Evolutionary conservation across 2,888 invertebrate species (phyloP).

Genomic region (Synergus umbraculus): DNA sequence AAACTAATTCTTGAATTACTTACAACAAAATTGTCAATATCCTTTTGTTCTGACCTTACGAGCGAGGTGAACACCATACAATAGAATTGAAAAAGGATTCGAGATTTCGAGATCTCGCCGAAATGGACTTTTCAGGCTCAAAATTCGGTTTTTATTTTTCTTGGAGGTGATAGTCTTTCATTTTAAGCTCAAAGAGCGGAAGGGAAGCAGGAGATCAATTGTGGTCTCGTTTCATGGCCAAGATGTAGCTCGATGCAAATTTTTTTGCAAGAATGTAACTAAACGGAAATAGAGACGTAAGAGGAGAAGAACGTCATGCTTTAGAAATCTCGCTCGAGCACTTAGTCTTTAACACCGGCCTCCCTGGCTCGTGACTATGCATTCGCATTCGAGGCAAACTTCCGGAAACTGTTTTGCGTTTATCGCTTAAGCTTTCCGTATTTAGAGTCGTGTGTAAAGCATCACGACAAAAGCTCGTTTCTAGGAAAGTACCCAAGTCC

Average conservation of each 20-base stretch:
- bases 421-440: constrained; percentile 12
- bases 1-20: too few species aligned
- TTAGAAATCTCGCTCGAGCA: constrained; percentile 32
- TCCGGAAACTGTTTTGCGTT: constrained; percentile 30
- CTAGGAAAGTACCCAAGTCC: constrained; percentile 13
- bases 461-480: neutral
- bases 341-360: constrained; percentile 7
- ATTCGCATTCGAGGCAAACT: constrained; percentile 33
- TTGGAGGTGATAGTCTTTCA: neutral
- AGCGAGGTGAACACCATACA: too few species aligned
- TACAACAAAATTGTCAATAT: too few species aligned
- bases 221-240: neutral
- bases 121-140: neutral
- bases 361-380: constrained; percentile 44
- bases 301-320: constrained; percentile 10
- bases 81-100: too few species aligned
- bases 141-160: neutral
- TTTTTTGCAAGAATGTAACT: neutral
- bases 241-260: neutral
- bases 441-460: constrained; percentile 11
- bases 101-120: too few species aligned
- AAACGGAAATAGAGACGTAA: neutral
- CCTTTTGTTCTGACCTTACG: too few species aligned
- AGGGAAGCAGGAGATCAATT: neutral
- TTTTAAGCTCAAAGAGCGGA: neutral